These are phyloP conservation scores for Sphyrna mokarran DNA, from an alignment of 2,113 vertebrate genomes.

Conservation along the genomic window DNA sequence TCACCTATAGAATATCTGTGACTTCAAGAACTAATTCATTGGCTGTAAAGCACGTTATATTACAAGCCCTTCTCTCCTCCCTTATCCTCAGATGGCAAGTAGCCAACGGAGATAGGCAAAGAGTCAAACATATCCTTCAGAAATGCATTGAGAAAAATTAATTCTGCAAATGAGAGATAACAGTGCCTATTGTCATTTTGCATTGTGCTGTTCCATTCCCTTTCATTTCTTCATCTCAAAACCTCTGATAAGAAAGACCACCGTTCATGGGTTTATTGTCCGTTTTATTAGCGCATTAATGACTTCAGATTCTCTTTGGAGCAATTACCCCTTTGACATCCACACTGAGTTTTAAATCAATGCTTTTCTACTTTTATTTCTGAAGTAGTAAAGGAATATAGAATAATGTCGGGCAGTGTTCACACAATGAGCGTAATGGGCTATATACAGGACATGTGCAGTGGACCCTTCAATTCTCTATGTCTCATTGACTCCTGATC, in stretches of 20 bases:
- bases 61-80: neutral
- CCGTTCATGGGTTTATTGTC: neutral
- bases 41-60: neutral
- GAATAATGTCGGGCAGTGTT: neutral
- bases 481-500: neutral
- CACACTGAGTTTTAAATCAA: neutral
- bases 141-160: constrained; percentile 3
- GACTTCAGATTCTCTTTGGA: neutral
- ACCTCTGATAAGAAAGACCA: neutral
- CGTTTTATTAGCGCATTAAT: neutral
- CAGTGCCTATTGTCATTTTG: neutral
- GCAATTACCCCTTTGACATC: neutral
- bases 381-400: neutral
- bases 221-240: neutral
- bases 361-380: neutral
- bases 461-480: neutral
- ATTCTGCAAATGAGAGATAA: constrained; percentile 5
- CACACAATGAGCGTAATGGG: neutral
- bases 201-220: neutral
- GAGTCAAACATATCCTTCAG: neutral
- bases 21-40: neutral
- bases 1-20: neutral
- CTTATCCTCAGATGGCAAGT: neutral
- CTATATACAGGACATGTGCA: neutral
- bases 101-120: neutral